These are phyloP conservation scores for Hozukius guyotensis DNA, from an alignment of 2,797 vertebrate species.

Conservation along the genomic window DNA sequence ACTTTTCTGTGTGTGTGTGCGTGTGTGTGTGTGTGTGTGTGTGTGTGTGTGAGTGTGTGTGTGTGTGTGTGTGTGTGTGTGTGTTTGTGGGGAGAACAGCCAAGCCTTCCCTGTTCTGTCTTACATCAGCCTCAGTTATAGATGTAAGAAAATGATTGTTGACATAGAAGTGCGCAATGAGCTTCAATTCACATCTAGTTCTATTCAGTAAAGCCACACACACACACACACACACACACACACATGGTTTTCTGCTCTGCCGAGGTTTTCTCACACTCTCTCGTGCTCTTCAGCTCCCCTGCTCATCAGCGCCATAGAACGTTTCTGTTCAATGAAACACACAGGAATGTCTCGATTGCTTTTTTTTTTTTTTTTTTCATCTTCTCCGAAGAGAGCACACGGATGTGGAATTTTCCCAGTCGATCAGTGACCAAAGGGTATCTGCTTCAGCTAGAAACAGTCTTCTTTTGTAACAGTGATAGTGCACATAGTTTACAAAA, in stretches of 20 bases:
- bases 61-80: background rate
- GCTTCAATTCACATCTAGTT: constrained; percentile 19
- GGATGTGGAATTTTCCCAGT: constrained; percentile 73
- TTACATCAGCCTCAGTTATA: constrained; percentile 49
- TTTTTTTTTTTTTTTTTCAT: background rate
- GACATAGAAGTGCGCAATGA: constrained; percentile 9
- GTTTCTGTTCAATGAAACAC: constrained; percentile 35
- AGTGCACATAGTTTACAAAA: background rate
- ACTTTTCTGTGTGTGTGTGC: constrained; percentile 29
- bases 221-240: background rate
- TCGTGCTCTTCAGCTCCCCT: constrained; percentile 9
- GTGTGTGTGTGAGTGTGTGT: background rate
- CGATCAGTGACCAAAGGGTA: constrained; percentile 50
- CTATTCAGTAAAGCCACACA: constrained; percentile 1
- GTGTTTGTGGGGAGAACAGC: constrained; percentile 1
- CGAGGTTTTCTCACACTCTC: constrained; percentile 60
- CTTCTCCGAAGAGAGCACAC: constrained; percentile 26
- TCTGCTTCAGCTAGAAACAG: constrained; percentile 40
- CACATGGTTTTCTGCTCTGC: constrained; percentile 21
- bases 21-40: background rate
- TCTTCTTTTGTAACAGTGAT: constrained; percentile 12
- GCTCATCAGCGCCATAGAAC: constrained; percentile 17
- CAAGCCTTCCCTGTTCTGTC: constrained; percentile 42
- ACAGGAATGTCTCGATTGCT: constrained; percentile 72
- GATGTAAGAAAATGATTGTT: constrained; percentile 31